Evolutionary conservation across 1,140 invertebrate genomes (phyloP).

Genomic region (Papilio polytes): DNA sequence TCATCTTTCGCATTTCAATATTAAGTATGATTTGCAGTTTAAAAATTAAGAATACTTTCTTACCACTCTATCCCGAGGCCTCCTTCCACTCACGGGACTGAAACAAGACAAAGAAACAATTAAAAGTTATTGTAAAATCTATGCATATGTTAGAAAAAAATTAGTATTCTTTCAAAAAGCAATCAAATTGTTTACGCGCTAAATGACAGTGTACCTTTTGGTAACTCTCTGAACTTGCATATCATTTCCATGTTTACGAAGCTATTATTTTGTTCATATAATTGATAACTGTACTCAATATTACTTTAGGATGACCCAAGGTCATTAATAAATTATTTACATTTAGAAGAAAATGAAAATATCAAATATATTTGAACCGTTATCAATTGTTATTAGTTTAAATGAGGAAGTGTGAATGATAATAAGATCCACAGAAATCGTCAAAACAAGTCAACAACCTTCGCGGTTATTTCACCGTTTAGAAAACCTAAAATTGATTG

Average conservation of each 20-base stretch:
- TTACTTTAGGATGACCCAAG: not conserved
- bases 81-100: not conserved
- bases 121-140: not conserved
- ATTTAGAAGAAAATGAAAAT: slow-evolving; percentile 36
- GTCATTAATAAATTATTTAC: not conserved
- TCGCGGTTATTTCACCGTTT: no score
- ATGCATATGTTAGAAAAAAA: not conserved
- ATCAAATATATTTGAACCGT: not conserved
- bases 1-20: no score
- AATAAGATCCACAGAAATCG: no score
- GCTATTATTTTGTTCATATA: no score
- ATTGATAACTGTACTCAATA: no score
- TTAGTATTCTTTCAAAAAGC: not conserved
- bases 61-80: not conserved
- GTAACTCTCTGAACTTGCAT: not conserved
- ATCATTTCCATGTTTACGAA: not conserved
- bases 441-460: no score
- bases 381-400: not conserved
- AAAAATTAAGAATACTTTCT: not conserved
- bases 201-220: no score
- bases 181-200: no score
- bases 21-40: no score
- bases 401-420: no score
- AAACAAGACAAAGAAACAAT: not conserved
- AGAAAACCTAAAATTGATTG: no score